Base-by-base conservation (phyloP, 2,797 vertebrate species). In the Pygocentrus nattereri region DNA sequence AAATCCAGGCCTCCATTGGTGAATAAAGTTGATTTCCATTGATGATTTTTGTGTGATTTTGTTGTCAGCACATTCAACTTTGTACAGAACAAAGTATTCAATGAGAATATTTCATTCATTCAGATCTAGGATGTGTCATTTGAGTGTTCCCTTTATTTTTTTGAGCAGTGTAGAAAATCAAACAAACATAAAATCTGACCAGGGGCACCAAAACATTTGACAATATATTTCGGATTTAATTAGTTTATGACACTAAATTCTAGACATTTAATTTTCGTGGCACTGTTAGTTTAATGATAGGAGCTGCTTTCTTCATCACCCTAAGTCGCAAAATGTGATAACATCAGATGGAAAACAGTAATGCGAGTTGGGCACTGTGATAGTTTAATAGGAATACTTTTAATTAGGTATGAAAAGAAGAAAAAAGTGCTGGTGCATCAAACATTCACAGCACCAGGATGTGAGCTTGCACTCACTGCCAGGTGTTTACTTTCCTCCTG, bases 401-500 rank as follows among this genome's bases (percentile, higher is more conserved):
- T 30, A 30, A 31, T 30, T 31, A 11, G 47, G 19, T 21, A 52
- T 27, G n/a, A 52, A 52, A 70, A 50, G 15, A 50, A 27, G 1
- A 16, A 19, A 4, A 31, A 8, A 25, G 27, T 21, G 44, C 59
- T 62, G 59, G 59, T 62, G 67, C 69, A 71, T 31, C 64, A 54
- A 38, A 75, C 25, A 78, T 30, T 2, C 27, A 56, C 25, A 16
- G 54, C 82, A 44, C 19, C 58, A 62, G 74, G 21, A 80, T 59
- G 56, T 76, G 64, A 8, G 27, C 74, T 67, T 72, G n/a, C 58
- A 74, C 50, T 19, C 34, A 38, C 23, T 80, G 65, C 59, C 82
- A 72, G 61, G 69, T 77, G 83, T 81, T 77, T 49, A 73, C 15
- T 59, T 73, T 58, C 69, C 74, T 76, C 78, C 71, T 79, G 81